Evolutionary conservation across 2,797 vertebrate genomes (phyloP).

Genomic region (Rhadinocentrus ornatus): DNA sequence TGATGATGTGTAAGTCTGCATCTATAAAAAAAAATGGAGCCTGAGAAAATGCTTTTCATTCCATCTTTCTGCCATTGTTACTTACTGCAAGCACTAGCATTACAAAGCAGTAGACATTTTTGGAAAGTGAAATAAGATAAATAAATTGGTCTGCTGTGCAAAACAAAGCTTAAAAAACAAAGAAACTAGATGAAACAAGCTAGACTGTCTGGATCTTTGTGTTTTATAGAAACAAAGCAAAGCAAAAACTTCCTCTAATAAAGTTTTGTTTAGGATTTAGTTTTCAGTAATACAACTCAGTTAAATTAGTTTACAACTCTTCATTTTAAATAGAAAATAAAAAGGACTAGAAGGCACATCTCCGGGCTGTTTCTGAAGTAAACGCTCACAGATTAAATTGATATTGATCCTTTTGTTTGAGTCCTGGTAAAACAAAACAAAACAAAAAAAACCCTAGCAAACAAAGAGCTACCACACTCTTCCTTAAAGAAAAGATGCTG

Average conservation of each 20-base stretch:
- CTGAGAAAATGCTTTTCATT: conserved; percentile 63
- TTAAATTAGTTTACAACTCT: conserved; percentile 5
- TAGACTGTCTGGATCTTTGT: not conserved
- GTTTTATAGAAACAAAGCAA: not conserved
- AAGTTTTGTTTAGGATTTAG: conserved; percentile 1
- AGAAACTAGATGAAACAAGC: not conserved
- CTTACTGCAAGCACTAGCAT: conserved; percentile 21
- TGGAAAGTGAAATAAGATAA: conserved; percentile 37
- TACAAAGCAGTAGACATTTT: conserved; percentile 17
- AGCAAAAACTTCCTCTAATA: not conserved
- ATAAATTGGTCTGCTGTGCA: conserved; percentile 13
- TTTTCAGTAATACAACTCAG: conserved; percentile 1
- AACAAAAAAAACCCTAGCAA: conserved; percentile 23
- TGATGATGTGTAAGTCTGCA: conserved; percentile 54
- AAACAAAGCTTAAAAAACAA: conserved; percentile 7
- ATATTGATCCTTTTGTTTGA: conserved; percentile 39
- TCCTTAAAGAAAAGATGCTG: conserved; percentile 13
- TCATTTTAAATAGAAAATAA: not conserved
- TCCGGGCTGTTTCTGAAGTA: conserved; percentile 33
- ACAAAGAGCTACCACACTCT: conserved; percentile 10
- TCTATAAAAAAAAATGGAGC: conserved; percentile 47
- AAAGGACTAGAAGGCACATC: not conserved
- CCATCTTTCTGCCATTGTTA: conserved; percentile 48
- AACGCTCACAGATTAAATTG: conserved; percentile 35
- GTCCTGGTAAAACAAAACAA: not conserved